Percentiles rank a stretch among this genome's conserved stretches.
Conservation (phyloP, 2,797 vertebrate species). For the Myotis myotis region DNA sequence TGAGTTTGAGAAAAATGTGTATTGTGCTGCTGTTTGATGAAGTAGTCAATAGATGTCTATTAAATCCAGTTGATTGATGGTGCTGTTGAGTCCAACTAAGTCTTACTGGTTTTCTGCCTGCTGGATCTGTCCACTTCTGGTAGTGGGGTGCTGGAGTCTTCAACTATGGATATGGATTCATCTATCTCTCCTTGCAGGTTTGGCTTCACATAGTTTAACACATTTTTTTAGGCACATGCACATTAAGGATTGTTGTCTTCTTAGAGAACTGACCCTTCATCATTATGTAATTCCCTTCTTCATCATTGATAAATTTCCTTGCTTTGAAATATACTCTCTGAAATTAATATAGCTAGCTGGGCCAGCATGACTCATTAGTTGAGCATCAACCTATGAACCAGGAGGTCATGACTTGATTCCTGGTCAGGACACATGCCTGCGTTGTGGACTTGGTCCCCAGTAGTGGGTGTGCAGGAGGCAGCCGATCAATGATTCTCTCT, state of each 20-base stretch:
- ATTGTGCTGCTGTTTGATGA: not conserved
- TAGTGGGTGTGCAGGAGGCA: no score
- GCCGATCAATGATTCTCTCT: no score
- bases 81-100: not conserved
- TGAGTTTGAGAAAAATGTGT: not conserved
- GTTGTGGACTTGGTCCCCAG: no score
- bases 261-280: not conserved
- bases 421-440: no score
- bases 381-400: no score
- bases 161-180: not conserved
- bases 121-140: not conserved
- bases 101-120: not conserved
- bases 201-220: not conserved
- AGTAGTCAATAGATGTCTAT: not conserved
- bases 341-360: slow-evolving; percentile 1
- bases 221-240: not conserved
- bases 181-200: not conserved
- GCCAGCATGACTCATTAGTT: no score
- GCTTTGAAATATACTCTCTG: not conserved
- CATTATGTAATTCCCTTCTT: not conserved
- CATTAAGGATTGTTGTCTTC: not conserved
- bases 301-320: not conserved
- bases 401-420: no score
- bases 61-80: not conserved
- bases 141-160: not conserved